A percentile compares a stretch with the other conserved stretches of the same genome.
Evolutionary conservation across 1,140 invertebrate genomes (phyloP).

Genomic region (Aphelinus atriplicis): DNA sequence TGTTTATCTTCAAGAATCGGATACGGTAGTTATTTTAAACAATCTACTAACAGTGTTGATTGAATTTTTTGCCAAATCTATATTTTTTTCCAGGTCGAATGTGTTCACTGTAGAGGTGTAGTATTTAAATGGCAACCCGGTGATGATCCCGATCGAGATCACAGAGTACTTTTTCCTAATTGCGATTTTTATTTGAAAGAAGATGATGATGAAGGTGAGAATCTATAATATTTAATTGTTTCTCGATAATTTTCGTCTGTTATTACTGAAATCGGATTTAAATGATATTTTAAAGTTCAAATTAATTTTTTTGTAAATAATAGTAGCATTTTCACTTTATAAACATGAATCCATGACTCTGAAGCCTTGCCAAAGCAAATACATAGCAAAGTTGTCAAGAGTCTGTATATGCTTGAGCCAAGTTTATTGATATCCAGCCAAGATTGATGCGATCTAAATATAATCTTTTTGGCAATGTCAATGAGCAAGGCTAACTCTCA

Average conservation of each 20-base stretch:
- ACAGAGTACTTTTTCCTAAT: conserved; percentile 75
- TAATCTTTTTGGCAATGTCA: conserved; percentile 43
- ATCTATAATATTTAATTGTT: too few relatives aligned
- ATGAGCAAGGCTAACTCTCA: conserved; percentile 10
- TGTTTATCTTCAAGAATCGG: conserved; percentile 73
- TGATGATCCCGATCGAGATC: conserved; percentile 81
- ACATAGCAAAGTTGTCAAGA: not conserved
- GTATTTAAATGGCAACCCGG: conserved; percentile 77
- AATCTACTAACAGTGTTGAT: conserved; percentile 2
- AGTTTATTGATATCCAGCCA: conserved; percentile 39
- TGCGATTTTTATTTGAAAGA: conserved; percentile 71
- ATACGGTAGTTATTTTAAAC: conserved; percentile 60
- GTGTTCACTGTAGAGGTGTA: conserved; percentile 83
- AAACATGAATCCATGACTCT: not conserved
- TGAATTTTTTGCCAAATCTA: conserved; percentile 19
- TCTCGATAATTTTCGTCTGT: too few relatives aligned
- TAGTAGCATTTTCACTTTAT: conserved; percentile 1
- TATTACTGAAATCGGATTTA: too few relatives aligned
- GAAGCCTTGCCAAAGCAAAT: conserved; percentile 23
- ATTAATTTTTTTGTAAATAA: conserved; percentile 12
- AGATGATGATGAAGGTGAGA: conserved; percentile 54
- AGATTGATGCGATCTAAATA: conserved; percentile 39
- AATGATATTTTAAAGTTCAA: conserved; percentile 6
- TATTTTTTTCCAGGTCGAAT: conserved; percentile 73
- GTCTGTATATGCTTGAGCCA: conserved; percentile 1